Base-by-base conservation (phyloP, 2,797 vertebrate genomes). In the Phrynocephalus guinanensis region DNA sequence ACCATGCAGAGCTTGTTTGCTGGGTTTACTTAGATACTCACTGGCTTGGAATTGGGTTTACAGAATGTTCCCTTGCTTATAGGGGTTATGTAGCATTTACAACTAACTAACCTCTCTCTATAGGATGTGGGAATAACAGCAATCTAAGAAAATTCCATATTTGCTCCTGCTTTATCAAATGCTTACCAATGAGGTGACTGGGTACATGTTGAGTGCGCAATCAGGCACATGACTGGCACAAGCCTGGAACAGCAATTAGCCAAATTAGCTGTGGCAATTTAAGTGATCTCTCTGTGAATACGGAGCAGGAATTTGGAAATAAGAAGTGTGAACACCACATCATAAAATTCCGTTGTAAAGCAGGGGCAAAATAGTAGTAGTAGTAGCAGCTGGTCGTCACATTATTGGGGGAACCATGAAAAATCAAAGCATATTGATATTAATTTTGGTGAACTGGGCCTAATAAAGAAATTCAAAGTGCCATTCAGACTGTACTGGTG, bases 121-220 rank as follows among this genome's bases (percentile, higher is more conserved):
- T 20, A 56, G n/a, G 50, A 78, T 28, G 15, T 16, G 76, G 50
- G 28, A 75, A 73, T 16, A 33, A 30, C 3, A 30, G 16, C 71
- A 33, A 44, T 33, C 22, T 76, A 22, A 24, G 44, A 48, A 44
- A 20, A 76, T 84, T 92, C 89, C 84, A 89, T 90, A 20, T 86
- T 90, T 91, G 66, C 75, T 72, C 83, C 88, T 86, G 84, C 20
- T 0, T 22, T 80, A 83, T 8, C 9, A 84, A 88, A 87, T 13
- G 82, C 52, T 52, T 52, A n/a, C 20, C 6, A 1, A 52, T 52
- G 52, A 52, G 52, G 52, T 52, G 52, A 8, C 11, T 8, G 52
- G 52, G 52, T 52, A 52, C 52, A 52, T 52, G 52, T 11, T 52
- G 52, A 52, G 8, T 52, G 52, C 11, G 52, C 11, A 11, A 52